Evolutionary conservation across 53 echinoderm and acorn worm genomes (phyloP).

Genomic region (Astropecten irregularis): DNA sequence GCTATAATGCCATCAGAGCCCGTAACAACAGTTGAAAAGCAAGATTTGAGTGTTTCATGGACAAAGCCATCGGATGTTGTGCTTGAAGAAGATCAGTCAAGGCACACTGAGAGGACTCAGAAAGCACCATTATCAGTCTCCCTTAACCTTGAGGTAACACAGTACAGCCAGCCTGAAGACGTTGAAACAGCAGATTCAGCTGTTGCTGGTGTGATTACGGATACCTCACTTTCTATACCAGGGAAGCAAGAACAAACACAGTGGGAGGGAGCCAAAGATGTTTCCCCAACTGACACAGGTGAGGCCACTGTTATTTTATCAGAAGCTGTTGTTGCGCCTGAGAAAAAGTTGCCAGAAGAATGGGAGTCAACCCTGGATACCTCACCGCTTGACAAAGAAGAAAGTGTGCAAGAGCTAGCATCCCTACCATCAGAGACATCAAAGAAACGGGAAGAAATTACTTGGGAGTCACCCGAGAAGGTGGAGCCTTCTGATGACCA

Average conservation of each 20-base stretch:
- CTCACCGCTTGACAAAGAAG: constrained; percentile 7
- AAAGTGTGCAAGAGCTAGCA: constrained; percentile 38
- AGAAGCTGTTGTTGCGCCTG: constrained; percentile 33
- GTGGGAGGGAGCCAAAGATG: constrained; percentile 48
- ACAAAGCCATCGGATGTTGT: constrained; percentile 11
- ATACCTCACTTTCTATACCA: constrained; percentile 31
- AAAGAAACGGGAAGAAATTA: constrained; percentile 8
- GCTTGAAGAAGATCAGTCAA: constrained; percentile 13
- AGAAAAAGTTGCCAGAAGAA: constrained; percentile 42
- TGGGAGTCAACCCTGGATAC: constrained; percentile 5
- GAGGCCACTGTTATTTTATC: constrained; percentile 3
- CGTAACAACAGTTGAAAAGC: constrained; percentile 31
- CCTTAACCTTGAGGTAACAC: constrained; percentile 35
- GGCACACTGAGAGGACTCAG: constrained; percentile 26
- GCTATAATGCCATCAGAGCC: constrained; percentile 48
- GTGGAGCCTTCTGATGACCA: not conserved
- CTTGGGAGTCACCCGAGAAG: constrained; percentile 34
- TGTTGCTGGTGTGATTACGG: constrained; percentile 45
- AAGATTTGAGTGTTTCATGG: constrained; percentile 1
- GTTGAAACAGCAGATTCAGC: constrained; percentile 21
- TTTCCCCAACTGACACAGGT: constrained; percentile 18
- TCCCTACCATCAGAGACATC: constrained; percentile 19
- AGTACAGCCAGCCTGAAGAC: constrained; percentile 1
- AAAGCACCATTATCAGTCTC: constrained; percentile 25
- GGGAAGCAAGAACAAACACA: constrained; percentile 44